A percentile compares a stretch with the other conserved stretches of the same genome.
Conservation (phyloP, 2,797 vertebrate genomes). For the Sebastolobus alascanus region DNA sequence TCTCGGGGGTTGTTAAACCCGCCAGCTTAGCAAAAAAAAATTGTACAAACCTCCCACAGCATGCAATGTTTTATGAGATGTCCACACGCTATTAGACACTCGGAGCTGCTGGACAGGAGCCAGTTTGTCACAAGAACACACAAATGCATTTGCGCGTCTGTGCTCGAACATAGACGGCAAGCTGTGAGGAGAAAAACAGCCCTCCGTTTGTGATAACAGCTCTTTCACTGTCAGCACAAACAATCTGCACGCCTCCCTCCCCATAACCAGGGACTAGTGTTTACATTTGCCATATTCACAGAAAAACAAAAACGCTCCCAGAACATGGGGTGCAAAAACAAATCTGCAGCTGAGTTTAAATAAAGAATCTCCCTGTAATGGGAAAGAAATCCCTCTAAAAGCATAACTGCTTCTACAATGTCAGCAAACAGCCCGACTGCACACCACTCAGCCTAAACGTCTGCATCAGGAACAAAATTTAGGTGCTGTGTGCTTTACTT, state of each 20-base stretch:
- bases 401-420: constrained; percentile 21
- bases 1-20: constrained; percentile 17
- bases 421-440: constrained; percentile 48
- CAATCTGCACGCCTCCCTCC: constrained; percentile 44
- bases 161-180: constrained; percentile 31
- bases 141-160: constrained; percentile 18
- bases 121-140: constrained; percentile 44
- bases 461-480: constrained; percentile 21
- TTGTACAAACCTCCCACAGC: constrained; percentile 36
- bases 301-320: constrained; percentile 40
- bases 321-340: constrained; percentile 54
- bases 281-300: constrained; percentile 41
- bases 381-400: constrained; percentile 37
- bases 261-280: constrained; percentile 19
- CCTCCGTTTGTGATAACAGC: constrained; percentile 53
- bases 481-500: constrained; percentile 9
- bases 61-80: constrained; percentile 56
- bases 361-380: constrained; percentile 51
- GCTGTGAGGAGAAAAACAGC: constrained; percentile 52
- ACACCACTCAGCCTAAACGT: constrained; percentile 22
- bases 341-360: constrained; percentile 59
- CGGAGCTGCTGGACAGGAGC: constrained; percentile 43
- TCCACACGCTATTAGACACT: constrained; percentile 46
- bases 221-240: constrained; percentile 64
- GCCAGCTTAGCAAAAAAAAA: constrained; percentile 11